Evolutionary conservation across 2,888 invertebrate genomes (phyloP), one percentile per base, ranked within the genome.

Genomic region (Acleris laterana): DNA sequence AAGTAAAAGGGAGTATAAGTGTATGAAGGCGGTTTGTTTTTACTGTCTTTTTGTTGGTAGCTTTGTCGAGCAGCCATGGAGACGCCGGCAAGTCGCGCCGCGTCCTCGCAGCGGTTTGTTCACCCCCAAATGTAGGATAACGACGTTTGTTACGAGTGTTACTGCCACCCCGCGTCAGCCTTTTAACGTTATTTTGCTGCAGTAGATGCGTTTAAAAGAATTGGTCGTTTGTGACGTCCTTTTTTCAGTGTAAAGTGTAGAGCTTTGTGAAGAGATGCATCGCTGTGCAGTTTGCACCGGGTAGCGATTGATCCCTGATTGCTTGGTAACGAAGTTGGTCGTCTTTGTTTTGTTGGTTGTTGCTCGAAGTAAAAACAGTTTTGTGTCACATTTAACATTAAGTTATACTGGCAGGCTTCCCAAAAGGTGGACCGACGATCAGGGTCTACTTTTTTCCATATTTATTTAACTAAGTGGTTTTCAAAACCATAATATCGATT

Each of bases 51-150:
- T 38, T 38, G 38, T 38, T 13, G 11, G 38, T 38, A 38, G 38
- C 74, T 72, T 75, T 53, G 64, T 49, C 56, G 53, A 57, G 48
- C 61, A 66, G 66, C 52, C 66, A 48, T 57, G 32, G 76, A 75
- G 84, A 76, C 82, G 84, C 77, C 88, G 75, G 49, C 69, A 77
- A 80, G 85, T 81, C 86, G 82, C 84, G 85, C 73, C 84, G 83
- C 72, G 75, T 38, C 44, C 73, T 73, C 81, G 77, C 77, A 79
- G 69, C 73, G 83, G 89, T 89, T 87, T 89, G 85, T 88, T 83
- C 88, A 90, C 89, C 90, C 83, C 87, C 72, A 87, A 88, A 88
- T 85, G 79, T 90, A 84, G 88, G 82, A 89, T 90, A 90, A 92
- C 88, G 87, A 87, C 85, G 71, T 83, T 84, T 84, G 84, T 86